A percentile compares a stretch with the other conserved stretches of the same genome.
phyloP scores from a whole-genome alignment of 2,797 vertebrate genomes.

The Spinus olivaceus region DNA sequence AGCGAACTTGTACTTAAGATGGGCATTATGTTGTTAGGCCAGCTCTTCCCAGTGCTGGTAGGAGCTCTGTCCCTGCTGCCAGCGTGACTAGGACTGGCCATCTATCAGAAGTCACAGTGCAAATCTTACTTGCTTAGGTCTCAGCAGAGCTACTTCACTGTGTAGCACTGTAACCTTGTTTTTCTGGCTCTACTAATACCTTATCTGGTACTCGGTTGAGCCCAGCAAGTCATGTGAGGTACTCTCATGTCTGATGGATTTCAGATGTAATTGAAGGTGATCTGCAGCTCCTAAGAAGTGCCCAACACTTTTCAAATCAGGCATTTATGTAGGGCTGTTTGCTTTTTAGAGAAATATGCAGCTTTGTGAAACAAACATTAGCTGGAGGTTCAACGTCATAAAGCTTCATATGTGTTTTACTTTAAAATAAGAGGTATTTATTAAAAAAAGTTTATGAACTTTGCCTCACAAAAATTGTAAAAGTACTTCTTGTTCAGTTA shows the following conservation, averaged over 20 bases:
- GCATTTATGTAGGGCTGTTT: neutral
- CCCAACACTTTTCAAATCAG: neutral
- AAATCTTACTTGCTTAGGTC: neutral
- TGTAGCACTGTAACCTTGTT: neutral
- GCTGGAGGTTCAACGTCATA: neutral
- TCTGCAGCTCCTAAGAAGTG: neutral
- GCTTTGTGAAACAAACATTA: neutral
- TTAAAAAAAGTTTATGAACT: neutral
- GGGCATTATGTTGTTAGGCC: neutral
- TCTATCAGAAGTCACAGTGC: neutral
- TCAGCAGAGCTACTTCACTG: neutral
- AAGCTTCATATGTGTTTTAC: neutral
- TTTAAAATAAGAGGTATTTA: neutral
- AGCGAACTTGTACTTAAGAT: neutral
- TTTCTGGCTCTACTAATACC: neutral
- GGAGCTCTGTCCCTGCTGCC: neutral
- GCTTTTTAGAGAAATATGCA: neutral
- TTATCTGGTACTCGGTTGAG: neutral
- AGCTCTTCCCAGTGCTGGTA: neutral
- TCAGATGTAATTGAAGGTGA: neutral
- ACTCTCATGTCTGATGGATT: neutral
- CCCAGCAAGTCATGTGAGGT: neutral
- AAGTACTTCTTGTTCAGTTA: neutral
- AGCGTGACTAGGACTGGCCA: rapidly evolving
- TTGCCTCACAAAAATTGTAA: neutral